Evolutionary conservation across 2,888 invertebrate species (phyloP), one percentile per base, ranked within the genome.

Genomic region (Anoplius nigerrimus): DNA sequence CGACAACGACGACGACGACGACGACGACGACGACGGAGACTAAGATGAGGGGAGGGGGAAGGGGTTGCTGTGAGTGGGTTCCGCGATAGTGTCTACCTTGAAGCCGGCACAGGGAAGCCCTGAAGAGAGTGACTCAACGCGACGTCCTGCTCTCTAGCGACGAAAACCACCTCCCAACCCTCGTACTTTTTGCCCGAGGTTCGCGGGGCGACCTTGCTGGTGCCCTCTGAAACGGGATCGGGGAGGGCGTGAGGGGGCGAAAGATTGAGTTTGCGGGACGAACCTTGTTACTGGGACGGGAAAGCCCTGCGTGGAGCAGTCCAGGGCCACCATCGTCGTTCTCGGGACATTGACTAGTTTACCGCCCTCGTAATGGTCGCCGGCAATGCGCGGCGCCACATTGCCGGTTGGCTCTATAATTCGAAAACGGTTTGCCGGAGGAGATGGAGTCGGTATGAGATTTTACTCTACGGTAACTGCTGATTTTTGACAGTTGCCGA

Each of bases 101-200:
- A 94, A 62, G 89, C 88, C 71, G 95, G 94, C 86, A 93, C 92
- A 69, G 95, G 95, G 89, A 91, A 94, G 70, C 93, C 93, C 91
- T 95, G 94, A 83, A 93, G 92, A 79, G 93, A 92, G 89, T 95
- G 95, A 83, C 94, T 90, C 80, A 93, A 91, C 69, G 93, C 90
- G 78, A 89, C 86, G 76, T 88, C 87, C 76, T 86, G 85, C 76
- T 79, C 82, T 57, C 72, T 75, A 62, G 79, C 69, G 62, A 81
- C 88, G 80, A 90, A 87, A 79, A 92, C 89, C 82, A 92, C 89
- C 69, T 90, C 90, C 80, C 89, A 82, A 66, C 85, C 90, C 69
- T 90, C 89, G 78, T 89, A 88, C 81, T 89, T 90, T 84, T 90
- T 90, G 66, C 90, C 90, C 46, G 90, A 82, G 20, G 89, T 86